Evolutionary conservation across 2,113 vertebrate genomes (phyloP).

Genomic region (Engystomops pustulosus): DNA sequence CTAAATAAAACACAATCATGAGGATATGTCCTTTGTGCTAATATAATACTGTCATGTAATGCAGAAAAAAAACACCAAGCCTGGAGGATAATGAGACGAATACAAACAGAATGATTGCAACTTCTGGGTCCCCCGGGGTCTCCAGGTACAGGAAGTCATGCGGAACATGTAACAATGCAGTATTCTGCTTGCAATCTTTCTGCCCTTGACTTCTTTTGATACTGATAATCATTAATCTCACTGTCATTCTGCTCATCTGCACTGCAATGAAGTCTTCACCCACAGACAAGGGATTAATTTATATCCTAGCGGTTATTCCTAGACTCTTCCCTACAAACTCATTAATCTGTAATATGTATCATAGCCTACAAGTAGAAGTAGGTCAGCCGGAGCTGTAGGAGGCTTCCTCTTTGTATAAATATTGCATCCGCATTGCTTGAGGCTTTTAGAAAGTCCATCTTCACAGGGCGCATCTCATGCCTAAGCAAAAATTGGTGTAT

Average conservation of each 20-base stretch:
- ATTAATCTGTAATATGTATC: slow-evolving; percentile 57
- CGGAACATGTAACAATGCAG: slow-evolving; percentile 18
- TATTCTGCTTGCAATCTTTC: slow-evolving; percentile 4
- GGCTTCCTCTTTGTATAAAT: slow-evolving; percentile 50
- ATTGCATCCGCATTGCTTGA: slow-evolving; percentile 41
- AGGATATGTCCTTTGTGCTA: background rate
- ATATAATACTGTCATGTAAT: background rate
- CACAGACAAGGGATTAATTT: slow-evolving; percentile 46
- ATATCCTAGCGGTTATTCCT: slow-evolving; percentile 45
- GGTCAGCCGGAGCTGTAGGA: slow-evolving; percentile 37
- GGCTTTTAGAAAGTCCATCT: slow-evolving; percentile 41
- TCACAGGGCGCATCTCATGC: background rate
- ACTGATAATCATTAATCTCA: slow-evolving; percentile 35
- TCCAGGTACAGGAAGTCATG: slow-evolving; percentile 16
- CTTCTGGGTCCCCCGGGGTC: background rate
- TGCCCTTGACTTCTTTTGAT: slow-evolving; percentile 28
- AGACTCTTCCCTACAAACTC: slow-evolving; percentile 46
- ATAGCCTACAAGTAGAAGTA: slow-evolving; percentile 47
- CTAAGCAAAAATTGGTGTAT: background rate
- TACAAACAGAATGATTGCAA: slow-evolving; percentile 18
- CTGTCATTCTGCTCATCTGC: slow-evolving; percentile 36
- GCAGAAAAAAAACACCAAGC: background rate
- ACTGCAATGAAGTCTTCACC: slow-evolving; percentile 39
- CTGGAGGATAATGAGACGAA: background rate
- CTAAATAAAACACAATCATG: background rate